These are phyloP conservation scores for Porites cylindrica DNA, from an alignment of 92 coral and sea anemone species.

Conservation along the genomic window DNA sequence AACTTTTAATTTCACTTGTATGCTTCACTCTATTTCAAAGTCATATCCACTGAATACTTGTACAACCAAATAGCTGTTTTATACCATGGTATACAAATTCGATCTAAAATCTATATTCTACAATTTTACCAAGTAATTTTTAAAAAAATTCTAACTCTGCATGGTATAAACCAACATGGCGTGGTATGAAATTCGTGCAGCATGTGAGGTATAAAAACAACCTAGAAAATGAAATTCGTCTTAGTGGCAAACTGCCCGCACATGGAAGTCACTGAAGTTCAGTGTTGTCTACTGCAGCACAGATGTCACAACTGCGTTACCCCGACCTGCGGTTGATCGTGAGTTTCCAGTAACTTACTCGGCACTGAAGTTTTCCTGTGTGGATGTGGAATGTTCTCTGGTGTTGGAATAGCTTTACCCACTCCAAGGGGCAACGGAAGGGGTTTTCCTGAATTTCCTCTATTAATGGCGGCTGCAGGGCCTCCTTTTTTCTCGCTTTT, in stretches of 20 bases:
- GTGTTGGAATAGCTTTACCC: slow-evolving; percentile 96
- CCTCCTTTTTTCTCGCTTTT: slow-evolving; percentile 89
- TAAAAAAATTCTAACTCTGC: not conserved
- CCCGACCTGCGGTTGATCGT: slow-evolving; percentile 47
- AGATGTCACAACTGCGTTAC: slow-evolving; percentile 36
- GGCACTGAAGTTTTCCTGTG: slow-evolving; percentile 99
- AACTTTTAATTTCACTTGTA: not conserved
- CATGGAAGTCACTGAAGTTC: not conserved
- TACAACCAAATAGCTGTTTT: not conserved
- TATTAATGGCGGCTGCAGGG: slow-evolving; percentile 68
- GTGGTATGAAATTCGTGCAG: not conserved
- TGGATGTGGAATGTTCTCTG: slow-evolving; percentile 99
- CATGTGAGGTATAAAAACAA: not conserved
- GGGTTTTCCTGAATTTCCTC: slow-evolving; percentile 54
- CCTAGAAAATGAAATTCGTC: not conserved
- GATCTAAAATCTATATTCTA: not conserved
- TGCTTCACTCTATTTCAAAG: not conserved
- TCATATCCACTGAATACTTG: not conserved
- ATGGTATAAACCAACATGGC: not conserved
- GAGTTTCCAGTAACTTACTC: slow-evolving; percentile 90
- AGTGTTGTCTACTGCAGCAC: not conserved
- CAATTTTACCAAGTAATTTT: slow-evolving; percentile 7
- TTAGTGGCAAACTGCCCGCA: not conserved
- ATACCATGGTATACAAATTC: not conserved
- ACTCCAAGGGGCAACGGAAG: slow-evolving; percentile 74